Base-by-base conservation (phyloP, 53 echinoderm and acorn worm genomes). In the Astropecten irregularis region DNA sequence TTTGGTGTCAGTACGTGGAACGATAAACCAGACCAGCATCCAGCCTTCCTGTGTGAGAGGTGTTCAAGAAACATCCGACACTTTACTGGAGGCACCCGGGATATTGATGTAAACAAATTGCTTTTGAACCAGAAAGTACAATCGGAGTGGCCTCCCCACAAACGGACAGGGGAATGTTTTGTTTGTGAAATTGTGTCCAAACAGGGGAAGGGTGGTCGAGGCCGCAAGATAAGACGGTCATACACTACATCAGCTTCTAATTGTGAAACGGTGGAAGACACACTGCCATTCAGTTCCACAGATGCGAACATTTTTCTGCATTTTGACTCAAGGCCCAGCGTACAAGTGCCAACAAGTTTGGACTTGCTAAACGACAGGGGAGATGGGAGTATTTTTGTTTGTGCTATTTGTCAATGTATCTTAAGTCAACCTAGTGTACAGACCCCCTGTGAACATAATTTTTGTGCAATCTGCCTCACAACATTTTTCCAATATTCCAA, bases 401-500 rank as follows among this genome's bases (percentile, higher is more conserved):
- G 66, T 66, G 13, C 7, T 22, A 63, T 36, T 16, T 66, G 66
- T 66, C 66, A 39, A 40, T 66, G 66, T 40, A 66, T 66, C 6
- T 11, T 66, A 40, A 39, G 66, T 15, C 21, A 40, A 19, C 38
- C 38, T 20, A 19, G 20, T 14, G 66, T 66, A 18, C 66, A 39
- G 39, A 66, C 66, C 39, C 18, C 25, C 5, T 66, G 66, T 66
- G 38, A 66, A 21, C 66, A 66, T 38, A 66, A 66, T 20, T 66
- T 66, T 38, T 66, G 66, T 38, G 37, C 66, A 0, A 39, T 7
- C 3, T 66, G 66, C 39, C 22, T 66, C 5, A 18, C 14, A n/a
- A 19, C 19, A 18, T 66, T 14, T 36, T 66, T 37, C 21, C 25
- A 39, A 9, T 39, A 66, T 9, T 4, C 21, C 4, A 66, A 19